Conservation (phyloP, 2,797 vertebrate genomes). For the Champsocephalus gunnari region DNA sequence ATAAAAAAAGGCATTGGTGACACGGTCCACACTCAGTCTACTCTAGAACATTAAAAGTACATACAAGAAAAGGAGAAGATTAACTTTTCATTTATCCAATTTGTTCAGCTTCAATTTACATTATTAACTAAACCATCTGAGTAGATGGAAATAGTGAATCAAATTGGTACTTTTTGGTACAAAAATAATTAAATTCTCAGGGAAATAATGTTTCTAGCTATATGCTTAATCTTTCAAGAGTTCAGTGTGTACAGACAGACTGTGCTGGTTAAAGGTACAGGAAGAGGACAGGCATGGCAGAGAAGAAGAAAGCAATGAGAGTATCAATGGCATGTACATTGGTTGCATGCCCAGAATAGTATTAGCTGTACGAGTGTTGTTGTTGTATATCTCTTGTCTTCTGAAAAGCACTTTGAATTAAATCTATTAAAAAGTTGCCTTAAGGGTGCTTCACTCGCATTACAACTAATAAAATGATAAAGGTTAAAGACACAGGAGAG, state of each 20-base stretch:
- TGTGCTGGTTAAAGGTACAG: slow-evolving; percentile 26
- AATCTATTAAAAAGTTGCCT: slow-evolving; percentile 39
- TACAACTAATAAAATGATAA: slow-evolving; percentile 37
- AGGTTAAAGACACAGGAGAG: slow-evolving; percentile 21
- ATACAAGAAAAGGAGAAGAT: neutral
- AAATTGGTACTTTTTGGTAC: slow-evolving; percentile 3
- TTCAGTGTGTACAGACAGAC: slow-evolving; percentile 32
- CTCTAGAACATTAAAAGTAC: neutral
- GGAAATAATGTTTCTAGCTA: slow-evolving; percentile 27
- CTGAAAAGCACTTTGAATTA: slow-evolving; percentile 41
- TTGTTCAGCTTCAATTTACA: neutral
- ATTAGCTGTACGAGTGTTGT: slow-evolving; percentile 7
- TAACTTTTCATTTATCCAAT: neutral
- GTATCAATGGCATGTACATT: slow-evolving; percentile 44
- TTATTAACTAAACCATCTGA: slow-evolving; percentile 20
- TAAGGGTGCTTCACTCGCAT: slow-evolving; percentile 42
- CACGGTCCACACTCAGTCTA: neutral
- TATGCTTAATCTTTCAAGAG: slow-evolving; percentile 16
- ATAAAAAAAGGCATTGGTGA: no score
- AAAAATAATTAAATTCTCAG: slow-evolving; percentile 23
- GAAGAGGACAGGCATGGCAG: slow-evolving; percentile 8
- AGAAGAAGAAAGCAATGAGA: slow-evolving; percentile 14
- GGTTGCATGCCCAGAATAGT: slow-evolving; percentile 41
- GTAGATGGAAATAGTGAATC: slow-evolving; percentile 7
- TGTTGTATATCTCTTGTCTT: slow-evolving; percentile 37